Conservation (phyloP, 1,140 invertebrate genomes). For the Portunus trituberculatus region DNA sequence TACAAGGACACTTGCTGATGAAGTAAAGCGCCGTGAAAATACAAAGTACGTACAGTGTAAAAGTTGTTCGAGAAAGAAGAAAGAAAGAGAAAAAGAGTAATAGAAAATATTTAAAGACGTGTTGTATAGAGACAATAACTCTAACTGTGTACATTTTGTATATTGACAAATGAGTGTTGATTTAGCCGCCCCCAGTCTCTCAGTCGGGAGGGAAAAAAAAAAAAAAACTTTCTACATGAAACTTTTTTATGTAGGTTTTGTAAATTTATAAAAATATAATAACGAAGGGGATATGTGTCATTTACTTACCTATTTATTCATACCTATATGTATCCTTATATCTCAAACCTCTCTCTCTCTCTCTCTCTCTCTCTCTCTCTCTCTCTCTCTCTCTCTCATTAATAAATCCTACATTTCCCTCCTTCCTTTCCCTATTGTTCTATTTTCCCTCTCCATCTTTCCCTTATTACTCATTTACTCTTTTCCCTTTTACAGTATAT, state of each 20-base stretch:
- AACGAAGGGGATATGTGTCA: conserved; percentile 52
- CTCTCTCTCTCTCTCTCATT: not conserved
- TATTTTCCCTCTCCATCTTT: not conserved
- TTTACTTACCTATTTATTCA: not conserved
- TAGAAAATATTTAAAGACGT: conserved; percentile 33
- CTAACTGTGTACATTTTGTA: conserved; percentile 75
- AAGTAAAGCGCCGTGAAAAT: conserved; percentile 57
- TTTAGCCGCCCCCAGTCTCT: conserved; percentile 54
- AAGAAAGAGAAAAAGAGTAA: not conserved
- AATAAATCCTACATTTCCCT: not conserved
- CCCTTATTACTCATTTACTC: not conserved
- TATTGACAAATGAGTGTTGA: conserved; percentile 58
- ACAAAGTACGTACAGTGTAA: conserved; percentile 56
- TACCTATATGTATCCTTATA: no score
- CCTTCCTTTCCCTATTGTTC: not conserved
- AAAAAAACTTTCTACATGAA: conserved; percentile 53
- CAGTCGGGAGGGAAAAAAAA: conserved; percentile 67
- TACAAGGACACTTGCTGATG: conserved; percentile 56
- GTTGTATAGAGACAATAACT: conserved; percentile 46
- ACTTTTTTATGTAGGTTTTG: conserved; percentile 66
- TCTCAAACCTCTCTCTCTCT: no score
- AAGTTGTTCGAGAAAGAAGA: not conserved
- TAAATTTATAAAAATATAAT: conserved; percentile 69
- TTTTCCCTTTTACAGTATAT: no score
- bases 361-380: no score